Percentiles rank a stretch among this genome's conserved stretches.
Evolutionary conservation across 2,113 vertebrate species (phyloP).

Genomic region (Tupaia tana): DNA sequence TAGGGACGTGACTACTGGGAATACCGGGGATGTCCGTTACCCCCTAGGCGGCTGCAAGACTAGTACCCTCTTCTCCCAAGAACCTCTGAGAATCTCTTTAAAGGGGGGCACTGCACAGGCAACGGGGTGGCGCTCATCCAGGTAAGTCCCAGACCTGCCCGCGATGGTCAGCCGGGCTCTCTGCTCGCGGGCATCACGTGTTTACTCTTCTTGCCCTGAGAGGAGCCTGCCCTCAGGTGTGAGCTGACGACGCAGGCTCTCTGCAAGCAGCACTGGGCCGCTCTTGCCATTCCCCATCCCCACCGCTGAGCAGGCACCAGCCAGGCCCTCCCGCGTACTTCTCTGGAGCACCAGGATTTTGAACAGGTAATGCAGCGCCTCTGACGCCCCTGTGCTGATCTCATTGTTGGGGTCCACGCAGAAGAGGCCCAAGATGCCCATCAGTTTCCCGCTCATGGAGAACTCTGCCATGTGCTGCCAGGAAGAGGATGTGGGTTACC

Average conservation of each 20-base stretch:
- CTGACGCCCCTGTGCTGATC: not conserved
- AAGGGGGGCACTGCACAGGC: not conserved
- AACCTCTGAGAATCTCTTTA: not conserved
- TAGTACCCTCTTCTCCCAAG: not conserved
- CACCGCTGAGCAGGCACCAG: accelerated
- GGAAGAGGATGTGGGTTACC: not conserved
- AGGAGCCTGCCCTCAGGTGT: accelerated
- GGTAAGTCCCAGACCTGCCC: not conserved
- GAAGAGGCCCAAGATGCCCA: constrained; percentile 53
- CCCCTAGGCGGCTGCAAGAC: not conserved
- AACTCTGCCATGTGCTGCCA: constrained; percentile 43
- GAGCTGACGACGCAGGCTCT: accelerated
- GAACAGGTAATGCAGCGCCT: constrained; percentile 66
- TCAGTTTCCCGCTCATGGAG: constrained; percentile 36
- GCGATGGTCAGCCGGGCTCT: not conserved
- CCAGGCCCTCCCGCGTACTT: not conserved
- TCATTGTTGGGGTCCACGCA: not conserved
- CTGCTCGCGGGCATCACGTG: not conserved
- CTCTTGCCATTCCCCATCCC: not conserved
- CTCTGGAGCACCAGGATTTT: constrained; percentile 64
- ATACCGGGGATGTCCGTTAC: accelerated
- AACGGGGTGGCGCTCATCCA: not conserved
- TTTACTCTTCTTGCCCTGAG: no score
- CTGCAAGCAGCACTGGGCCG: accelerated
- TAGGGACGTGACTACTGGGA: not conserved